Base-by-base conservation (phyloP, 2,797 vertebrate species). In the Pangasius sanitwongsei region DNA sequence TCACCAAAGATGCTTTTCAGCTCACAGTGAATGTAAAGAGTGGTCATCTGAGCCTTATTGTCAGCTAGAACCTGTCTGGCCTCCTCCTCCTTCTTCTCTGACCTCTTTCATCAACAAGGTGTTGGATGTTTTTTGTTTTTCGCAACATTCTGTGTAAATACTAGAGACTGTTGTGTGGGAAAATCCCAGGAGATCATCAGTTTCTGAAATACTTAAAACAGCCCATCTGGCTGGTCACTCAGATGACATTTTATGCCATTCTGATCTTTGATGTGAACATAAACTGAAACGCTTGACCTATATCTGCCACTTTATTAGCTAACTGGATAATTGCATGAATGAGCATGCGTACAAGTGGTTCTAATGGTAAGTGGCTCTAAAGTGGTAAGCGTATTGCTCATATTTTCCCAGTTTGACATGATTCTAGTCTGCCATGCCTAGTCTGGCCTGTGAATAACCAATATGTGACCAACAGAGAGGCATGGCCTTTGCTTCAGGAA, bases 381-480 rank as follows among this genome's bases (percentile, higher is more conserved):
- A n/a, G 23, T 83, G 12, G 23, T 28, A 83, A 63, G 82, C 50
- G 82, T n/a, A 83, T 12, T 65, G 25, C 82, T 67, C 41, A n/a
- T 48, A 20, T 48, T 65, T 48, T 50, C 16, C 41, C 3, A 50
- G 25, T 15, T 44, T 83, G 6, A 82, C 20, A 37, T 82, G 23
- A 82, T 59, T 37, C 55, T 59, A 3, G 9, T 41, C 5, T 59
- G 37, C 18, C 31, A 28, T 41, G 55, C 23, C 57, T 83, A 61
- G 80, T 63, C 6, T 7, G 6, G 12, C 23, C 20, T 7, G 3
- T 59, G 31, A 81, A 15, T 37, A 59, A 41, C 53, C 18, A 34
- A 12, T 82, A 41, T 61, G 11, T 61, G 80, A 18, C 16, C 8
- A 84, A 31, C 41, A 31, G n/a, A 12, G 41, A 67, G 16, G 83